phyloP scores from a whole-genome alignment of 2,113 vertebrate genomes.

The Scartelaos histophorus region DNA sequence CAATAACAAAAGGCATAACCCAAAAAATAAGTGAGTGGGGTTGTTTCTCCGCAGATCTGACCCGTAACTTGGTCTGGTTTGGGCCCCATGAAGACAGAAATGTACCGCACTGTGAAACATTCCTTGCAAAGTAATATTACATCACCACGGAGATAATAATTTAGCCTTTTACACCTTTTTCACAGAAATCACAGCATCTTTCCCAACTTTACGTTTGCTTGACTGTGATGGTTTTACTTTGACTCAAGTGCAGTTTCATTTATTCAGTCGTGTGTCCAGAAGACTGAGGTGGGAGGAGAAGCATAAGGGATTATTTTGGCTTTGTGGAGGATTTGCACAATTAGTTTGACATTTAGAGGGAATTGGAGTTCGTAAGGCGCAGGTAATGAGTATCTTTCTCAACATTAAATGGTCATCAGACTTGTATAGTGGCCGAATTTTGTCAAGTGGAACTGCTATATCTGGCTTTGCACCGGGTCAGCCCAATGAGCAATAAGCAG shows the following conservation, averaged over 20 bases:
- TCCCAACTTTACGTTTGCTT: slow-evolving; percentile 25
- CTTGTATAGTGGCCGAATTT: slow-evolving; percentile 44
- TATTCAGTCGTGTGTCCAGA: slow-evolving; percentile 19
- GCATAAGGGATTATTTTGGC: slow-evolving; percentile 33
- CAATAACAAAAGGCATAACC: too few relatives aligned
- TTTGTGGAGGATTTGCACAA: slow-evolving; percentile 29
- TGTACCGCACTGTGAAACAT: too few relatives aligned
- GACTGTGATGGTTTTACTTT: slow-evolving; percentile 25
- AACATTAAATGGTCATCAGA: slow-evolving; percentile 21
- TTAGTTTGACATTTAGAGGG: slow-evolving; percentile 11
- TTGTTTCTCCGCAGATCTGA: too few relatives aligned
- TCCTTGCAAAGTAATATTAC: too few relatives aligned
- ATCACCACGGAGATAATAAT: not conserved
- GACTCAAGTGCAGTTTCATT: slow-evolving; percentile 42
- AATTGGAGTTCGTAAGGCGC: not conserved
- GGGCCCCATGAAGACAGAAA: too few relatives aligned
- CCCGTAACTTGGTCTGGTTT: too few relatives aligned
- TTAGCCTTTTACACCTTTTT: not conserved
- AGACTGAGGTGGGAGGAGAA: slow-evolving; percentile 7
- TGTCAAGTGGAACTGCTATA: slow-evolving; percentile 35
- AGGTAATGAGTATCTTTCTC: slow-evolving; percentile 3
- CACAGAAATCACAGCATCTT: slow-evolving; percentile 6
- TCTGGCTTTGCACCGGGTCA: slow-evolving; percentile 34
- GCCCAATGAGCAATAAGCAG: slow-evolving; percentile 76
- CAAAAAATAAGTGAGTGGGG: too few relatives aligned